Percentiles rank a stretch among this genome's conserved stretches.
Evolutionary conservation across 2,113 vertebrate genomes (phyloP).

Genomic region (Centrocercus urophasianus): DNA sequence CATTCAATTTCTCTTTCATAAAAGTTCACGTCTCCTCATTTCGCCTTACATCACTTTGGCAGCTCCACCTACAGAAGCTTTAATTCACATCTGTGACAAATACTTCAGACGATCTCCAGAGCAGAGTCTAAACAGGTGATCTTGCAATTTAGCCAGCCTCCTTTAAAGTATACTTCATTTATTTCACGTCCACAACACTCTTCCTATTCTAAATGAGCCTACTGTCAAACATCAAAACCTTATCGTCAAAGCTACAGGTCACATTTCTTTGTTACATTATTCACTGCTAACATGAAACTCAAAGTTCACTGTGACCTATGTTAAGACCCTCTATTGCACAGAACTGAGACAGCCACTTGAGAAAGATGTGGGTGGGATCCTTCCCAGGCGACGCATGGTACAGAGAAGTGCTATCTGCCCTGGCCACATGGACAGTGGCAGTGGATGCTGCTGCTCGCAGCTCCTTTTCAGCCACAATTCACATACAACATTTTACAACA

Average conservation of each 20-base stretch:
- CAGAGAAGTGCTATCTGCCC: background rate
- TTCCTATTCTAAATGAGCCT: background rate
- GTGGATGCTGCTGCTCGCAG: background rate
- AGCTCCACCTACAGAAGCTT: background rate
- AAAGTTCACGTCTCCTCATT: background rate
- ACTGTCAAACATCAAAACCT: background rate
- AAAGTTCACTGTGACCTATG: background rate
- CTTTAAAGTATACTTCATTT: background rate
- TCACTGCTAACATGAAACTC: background rate
- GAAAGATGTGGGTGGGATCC: background rate
- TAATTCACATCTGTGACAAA: background rate
- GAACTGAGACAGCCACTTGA: background rate
- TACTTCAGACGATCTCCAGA: background rate
- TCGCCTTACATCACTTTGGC: background rate
- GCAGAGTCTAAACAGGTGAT: background rate
- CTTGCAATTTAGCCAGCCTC: background rate
- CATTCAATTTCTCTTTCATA: background rate
- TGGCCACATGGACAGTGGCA: background rate
- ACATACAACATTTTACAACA: background rate
- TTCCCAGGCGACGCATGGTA: rapidly evolving
- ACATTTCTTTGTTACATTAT: background rate
- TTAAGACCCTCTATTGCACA: background rate
- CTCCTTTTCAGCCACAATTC: background rate
- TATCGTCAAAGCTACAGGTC: background rate
- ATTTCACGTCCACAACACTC: background rate